Percentiles rank a stretch among this genome's conserved stretches.
Evolutionary conservation across 2,888 invertebrate species (phyloP).

Genomic region (Trachelus troglodyta): DNA sequence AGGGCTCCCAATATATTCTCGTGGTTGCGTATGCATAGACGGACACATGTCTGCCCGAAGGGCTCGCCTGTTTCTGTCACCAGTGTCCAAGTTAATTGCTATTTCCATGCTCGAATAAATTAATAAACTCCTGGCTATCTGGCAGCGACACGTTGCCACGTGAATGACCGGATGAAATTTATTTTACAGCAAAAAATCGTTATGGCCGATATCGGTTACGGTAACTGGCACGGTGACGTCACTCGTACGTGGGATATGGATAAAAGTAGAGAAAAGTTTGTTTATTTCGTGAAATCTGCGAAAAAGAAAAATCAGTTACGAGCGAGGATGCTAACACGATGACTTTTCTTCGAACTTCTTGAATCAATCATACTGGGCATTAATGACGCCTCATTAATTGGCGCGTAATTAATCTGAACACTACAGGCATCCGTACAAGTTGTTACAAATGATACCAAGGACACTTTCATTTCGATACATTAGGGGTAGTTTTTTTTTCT

Average conservation of each 20-base stretch:
- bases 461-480: constrained; percentile 43
- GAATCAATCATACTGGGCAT: constrained; percentile 28
- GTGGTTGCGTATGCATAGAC: constrained; percentile 34
- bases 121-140: constrained; percentile 60
- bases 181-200: constrained; percentile 33
- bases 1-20: constrained; percentile 28
- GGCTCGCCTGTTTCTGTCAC: constrained; percentile 63
- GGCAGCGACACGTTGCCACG: constrained; percentile 41
- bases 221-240: constrained; percentile 28
- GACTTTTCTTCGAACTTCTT: constrained; percentile 2
- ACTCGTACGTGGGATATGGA: not conserved
- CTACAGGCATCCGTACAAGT: constrained; percentile 21
- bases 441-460: constrained; percentile 52
- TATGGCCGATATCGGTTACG: constrained; percentile 31
- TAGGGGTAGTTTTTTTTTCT: constrained; percentile 33
- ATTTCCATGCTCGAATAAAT: constrained; percentile 65
- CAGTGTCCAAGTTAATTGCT: constrained; percentile 63
- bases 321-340: not conserved
- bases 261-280: not conserved
- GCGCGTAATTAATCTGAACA: constrained; percentile 52
- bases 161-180: constrained; percentile 27
- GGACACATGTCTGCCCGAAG: constrained; percentile 53
- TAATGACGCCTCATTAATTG: constrained; percentile 51
- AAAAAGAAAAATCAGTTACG: not conserved
- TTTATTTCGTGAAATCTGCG: not conserved